Percentiles rank a stretch among this genome's conserved stretches.
phyloP scores from a whole-genome alignment of 2,797 vertebrate species.

The Rhinophrynus dorsalis region DNA sequence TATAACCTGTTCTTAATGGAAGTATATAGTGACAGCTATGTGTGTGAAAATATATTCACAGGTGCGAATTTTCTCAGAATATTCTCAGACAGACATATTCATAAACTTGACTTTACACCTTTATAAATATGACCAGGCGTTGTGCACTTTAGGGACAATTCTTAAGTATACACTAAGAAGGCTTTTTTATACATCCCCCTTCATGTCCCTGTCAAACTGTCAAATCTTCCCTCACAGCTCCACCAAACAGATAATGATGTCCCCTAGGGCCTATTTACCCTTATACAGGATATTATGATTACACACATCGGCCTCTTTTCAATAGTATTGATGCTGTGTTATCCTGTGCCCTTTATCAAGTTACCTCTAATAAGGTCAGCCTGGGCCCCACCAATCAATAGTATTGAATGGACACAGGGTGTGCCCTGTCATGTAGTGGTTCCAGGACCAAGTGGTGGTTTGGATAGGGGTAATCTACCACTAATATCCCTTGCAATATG shows the following conservation, averaged over 20 bases:
- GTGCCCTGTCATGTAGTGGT: conserved; percentile 4
- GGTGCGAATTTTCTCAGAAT: too few species aligned
- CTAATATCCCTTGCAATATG: background rate
- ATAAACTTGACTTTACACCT: too few species aligned
- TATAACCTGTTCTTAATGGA: too few species aligned
- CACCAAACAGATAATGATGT: conserved; percentile 17
- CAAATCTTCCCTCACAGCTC: background rate
- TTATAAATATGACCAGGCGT: too few species aligned
- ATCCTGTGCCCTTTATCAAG: conserved; percentile 41
- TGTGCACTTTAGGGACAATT: too few species aligned
- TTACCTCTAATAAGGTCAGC: conserved; percentile 42
- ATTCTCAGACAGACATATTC: too few species aligned
- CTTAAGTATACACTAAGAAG: too few species aligned
- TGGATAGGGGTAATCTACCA: background rate
- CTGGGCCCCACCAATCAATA: conserved; percentile 35
- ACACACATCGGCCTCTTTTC: conserved; percentile 26
- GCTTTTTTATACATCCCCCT: too few species aligned
- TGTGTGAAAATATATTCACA: too few species aligned
- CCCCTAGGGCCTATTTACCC: conserved; percentile 3
- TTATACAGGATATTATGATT: conserved; percentile 6
- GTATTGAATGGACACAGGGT: conserved; percentile 35
- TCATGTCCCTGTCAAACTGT: too few species aligned
- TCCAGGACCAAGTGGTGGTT: background rate
- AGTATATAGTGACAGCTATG: too few species aligned
- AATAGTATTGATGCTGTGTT: conserved; percentile 45